A percentile compares a stretch with the other conserved stretches of the same genome.
Evolutionary conservation across 2,888 invertebrate species (phyloP).

Genomic region (Hartigia nigra): DNA sequence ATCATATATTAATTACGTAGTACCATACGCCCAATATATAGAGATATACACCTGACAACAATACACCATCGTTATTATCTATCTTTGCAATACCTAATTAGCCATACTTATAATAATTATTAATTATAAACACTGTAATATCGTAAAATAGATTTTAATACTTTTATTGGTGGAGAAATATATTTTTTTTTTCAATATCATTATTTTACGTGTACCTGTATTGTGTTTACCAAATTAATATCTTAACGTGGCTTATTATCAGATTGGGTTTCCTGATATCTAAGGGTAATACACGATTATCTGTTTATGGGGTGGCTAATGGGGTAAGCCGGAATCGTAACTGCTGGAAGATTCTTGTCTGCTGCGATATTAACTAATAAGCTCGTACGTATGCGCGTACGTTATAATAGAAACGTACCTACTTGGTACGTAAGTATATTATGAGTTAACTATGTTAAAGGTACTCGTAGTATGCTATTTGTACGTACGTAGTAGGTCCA

Average conservation of each 20-base stretch:
- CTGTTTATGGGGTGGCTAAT: constrained; percentile 59
- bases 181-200: no score
- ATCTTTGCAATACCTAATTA: not conserved
- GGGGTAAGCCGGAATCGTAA: constrained; percentile 32
- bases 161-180: no score
- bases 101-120: not conserved
- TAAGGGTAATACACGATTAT: constrained; percentile 54
- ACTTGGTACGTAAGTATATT: not conserved
- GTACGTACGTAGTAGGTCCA: not conserved
- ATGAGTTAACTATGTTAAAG: not conserved
- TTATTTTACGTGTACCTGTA: not conserved
- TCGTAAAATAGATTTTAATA: accelerated
- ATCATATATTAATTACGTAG: not conserved
- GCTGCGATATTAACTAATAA: constrained; percentile 42
- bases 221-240: constrained; percentile 47
- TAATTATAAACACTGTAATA: not conserved
- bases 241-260: constrained; percentile 52
- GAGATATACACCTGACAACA: not conserved
- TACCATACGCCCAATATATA: not conserved
- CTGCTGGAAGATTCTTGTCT: constrained; percentile 30
- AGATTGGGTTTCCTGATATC: constrained; percentile 55
- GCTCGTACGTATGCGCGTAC: constrained; percentile 37
- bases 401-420: constrained; percentile 23
- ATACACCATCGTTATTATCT: not conserved
- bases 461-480: not conserved